Percentiles rank a stretch among this genome's conserved stretches.
Conservation (phyloP, 2,113 vertebrate species). For the Mobula birostris region DNA sequence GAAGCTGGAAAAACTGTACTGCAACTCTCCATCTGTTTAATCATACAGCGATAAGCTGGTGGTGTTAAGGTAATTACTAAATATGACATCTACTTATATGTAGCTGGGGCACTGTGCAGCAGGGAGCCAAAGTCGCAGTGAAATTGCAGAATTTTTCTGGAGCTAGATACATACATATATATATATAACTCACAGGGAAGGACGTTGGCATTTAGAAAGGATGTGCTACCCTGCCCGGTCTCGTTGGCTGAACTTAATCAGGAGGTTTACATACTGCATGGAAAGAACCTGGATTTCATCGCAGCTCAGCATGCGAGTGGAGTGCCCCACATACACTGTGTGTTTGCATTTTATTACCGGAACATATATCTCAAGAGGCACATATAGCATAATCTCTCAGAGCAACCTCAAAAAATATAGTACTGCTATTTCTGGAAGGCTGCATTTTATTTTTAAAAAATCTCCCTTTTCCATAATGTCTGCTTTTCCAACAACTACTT, state of each 20-base stretch:
- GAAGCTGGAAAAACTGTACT: constrained; percentile 36
- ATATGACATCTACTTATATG: constrained; percentile 38
- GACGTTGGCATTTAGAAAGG: constrained; percentile 36
- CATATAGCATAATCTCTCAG: not conserved
- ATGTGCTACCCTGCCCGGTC: constrained; percentile 29
- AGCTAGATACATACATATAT: not conserved
- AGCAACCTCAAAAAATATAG: not conserved
- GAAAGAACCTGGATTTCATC: constrained; percentile 1
- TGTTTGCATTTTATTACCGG: constrained; percentile 24
- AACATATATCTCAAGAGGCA: constrained; percentile 14
- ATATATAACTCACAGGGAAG: constrained; percentile 20
- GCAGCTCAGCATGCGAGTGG: not conserved
- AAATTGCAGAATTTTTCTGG: constrained; percentile 29
- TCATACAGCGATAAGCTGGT: constrained; percentile 37
- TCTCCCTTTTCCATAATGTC: not conserved
- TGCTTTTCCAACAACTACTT: not conserved
- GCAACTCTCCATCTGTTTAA: constrained; percentile 38
- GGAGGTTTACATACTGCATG: not conserved
- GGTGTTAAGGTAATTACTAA: constrained; percentile 36
- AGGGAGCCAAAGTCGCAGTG: constrained; percentile 26
- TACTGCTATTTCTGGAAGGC: not conserved
- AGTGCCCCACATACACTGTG: constrained; percentile 26
- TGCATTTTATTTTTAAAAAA: not conserved
- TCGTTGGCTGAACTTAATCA: constrained; percentile 31
- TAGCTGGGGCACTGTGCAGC: constrained; percentile 36